Evolutionary conservation across 2,113 vertebrate genomes (phyloP), one percentile per base, ranked within the genome.

Genomic region (Arizona elegans): DNA sequence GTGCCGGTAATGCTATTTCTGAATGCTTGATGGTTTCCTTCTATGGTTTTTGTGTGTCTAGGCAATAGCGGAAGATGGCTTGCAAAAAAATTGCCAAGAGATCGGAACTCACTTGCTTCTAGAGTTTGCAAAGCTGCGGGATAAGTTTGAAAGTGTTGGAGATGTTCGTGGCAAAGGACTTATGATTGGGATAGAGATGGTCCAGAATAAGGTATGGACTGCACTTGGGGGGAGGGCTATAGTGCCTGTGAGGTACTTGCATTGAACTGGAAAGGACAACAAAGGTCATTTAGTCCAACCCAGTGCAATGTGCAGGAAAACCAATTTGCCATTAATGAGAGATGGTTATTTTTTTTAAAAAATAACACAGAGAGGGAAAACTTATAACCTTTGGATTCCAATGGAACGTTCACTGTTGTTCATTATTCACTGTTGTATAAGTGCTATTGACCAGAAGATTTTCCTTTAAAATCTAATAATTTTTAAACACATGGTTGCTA

Each of bases 111-210:
- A 99, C 54, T 92, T 99, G 93, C 93, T 99, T 53, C 96, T 96
- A 24, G 97, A 98, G 95, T 62, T 99, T 90, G 98, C 98, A 54
- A 98, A 99, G 92, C 97, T 99, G 52, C 97, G 98, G 87, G 98
- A 99, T 91, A 98, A 98, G 91, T 99, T 98, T 0, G 98, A 99
- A 94, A 98, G 99, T 2, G 88, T 99, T 7, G 99, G 99, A 47
- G 99, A 99, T 21, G 98, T 99, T 65, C 98, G 99, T 70, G 99
- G 99, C 86, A 99, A 99, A 96, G 99, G 99, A 87, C 98, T 99
- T 87, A 97, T 98, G 97, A 98, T 99, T 2, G 99, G 99, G 2
- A 95, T 99, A 93, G 99, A 99, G 96, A 99, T 99, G 99, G 99
- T 99, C 87, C 98, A 96, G 95, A 98, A 99, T 95, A 99, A 99